phyloP scores from a whole-genome alignment of 1,140 invertebrate species.

The Drosophila pandora region DNA sequence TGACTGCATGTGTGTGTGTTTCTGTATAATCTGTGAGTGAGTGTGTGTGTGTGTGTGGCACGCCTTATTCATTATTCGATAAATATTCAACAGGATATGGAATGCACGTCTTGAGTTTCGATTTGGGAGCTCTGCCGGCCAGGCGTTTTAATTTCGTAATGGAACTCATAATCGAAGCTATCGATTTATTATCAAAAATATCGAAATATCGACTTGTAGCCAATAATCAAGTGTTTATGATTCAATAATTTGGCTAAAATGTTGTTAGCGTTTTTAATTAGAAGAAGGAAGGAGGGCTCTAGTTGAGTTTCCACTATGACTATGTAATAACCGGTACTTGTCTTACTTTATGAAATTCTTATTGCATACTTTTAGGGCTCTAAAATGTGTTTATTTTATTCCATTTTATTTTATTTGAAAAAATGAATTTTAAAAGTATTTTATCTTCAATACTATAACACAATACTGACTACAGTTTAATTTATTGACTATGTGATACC shows the following conservation, averaged over 20 bases:
- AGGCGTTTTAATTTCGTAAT: slow-evolving; percentile 41
- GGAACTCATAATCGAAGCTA: slow-evolving; percentile 32
- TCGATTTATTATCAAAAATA: slow-evolving; percentile 4
- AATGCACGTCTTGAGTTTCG: slow-evolving; percentile 42
- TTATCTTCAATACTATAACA: too few relatives aligned
- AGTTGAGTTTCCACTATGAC: too few relatives aligned
- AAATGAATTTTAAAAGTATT: too few relatives aligned
- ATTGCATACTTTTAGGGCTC: too few relatives aligned
- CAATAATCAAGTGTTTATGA: background rate
- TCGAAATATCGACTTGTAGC: slow-evolving; percentile 2
- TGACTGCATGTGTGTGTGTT: background rate
- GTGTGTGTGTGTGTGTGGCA: slow-evolving; percentile 1
- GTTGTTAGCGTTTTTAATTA: too few relatives aligned
- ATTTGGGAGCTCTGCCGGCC: background rate
- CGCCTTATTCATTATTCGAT: slow-evolving; percentile 49
- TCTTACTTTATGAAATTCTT: too few relatives aligned
- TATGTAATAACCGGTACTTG: too few relatives aligned
- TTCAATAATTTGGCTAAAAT: background rate
- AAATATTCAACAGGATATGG: slow-evolving; percentile 36
- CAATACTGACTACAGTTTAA: too few relatives aligned
- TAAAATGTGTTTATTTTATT: too few relatives aligned
- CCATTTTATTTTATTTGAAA: too few relatives aligned
- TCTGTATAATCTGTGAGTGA: background rate
- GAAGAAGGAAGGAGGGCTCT: too few relatives aligned
- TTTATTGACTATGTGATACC: too few relatives aligned